These are phyloP conservation scores for Mus musculus DNA, from an alignment of 2,113 vertebrate genomes.

Conservation along the genomic window GRCm39 chr17:91888501-91889000, in stretches of 20 bases:
- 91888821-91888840: conserved; percentile 1
- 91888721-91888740: not conserved
- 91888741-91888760: not conserved
- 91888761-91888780: not conserved
- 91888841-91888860: not conserved
- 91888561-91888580: not conserved
- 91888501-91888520: not conserved
- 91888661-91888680: conserved; percentile 24
- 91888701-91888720: conserved; percentile 16
- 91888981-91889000: not conserved
- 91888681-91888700: not conserved
- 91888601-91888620: not conserved
- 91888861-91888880: not conserved
- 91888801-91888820: not conserved
- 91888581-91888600: not conserved
- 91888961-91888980: not conserved
- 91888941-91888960: not conserved
- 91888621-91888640: not conserved
- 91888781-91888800: not conserved
- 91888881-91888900: not conserved
- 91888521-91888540: not conserved
- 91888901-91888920: not conserved
- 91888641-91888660: not conserved
- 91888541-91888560: not conserved
- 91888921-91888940: not conserved